A percentile compares a stretch with the other conserved stretches of the same genome.
Conservation (phyloP, 2,797 vertebrate genomes). For the Leptatherina wallacei region DNA sequence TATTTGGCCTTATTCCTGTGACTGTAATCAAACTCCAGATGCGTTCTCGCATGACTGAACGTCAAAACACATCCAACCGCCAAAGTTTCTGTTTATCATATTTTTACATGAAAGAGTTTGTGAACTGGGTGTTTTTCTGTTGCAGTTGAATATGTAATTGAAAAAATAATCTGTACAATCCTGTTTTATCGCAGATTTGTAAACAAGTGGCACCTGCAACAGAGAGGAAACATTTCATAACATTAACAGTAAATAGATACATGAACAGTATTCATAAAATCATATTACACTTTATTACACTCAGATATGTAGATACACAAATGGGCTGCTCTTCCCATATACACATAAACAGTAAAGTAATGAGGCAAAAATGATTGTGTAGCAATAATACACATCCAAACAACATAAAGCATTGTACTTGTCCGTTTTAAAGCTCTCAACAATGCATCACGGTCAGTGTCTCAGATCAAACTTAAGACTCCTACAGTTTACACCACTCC, state of each 20-base stretch:
- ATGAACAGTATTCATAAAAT: background rate
- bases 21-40: constrained; percentile 54
- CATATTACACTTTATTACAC: background rate
- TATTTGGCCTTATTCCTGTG: constrained; percentile 31
- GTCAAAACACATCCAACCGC: constrained; percentile 19
- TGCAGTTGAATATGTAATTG: constrained; percentile 31
- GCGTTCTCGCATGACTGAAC: constrained; percentile 1
- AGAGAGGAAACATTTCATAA: background rate
- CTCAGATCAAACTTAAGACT: constrained; percentile 43
- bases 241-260: background rate
- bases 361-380: constrained; percentile 22
- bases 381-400: constrained; percentile 45
- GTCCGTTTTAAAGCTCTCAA: constrained; percentile 42
- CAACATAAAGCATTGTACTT: constrained; percentile 43
- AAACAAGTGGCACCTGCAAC: constrained; percentile 25
- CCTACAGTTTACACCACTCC: constrained; percentile 32
- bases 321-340: background rate
- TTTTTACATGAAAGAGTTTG: constrained; percentile 35
- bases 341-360: background rate
- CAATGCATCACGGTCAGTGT: constrained; percentile 26
- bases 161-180: background rate
- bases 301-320: background rate
- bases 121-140: constrained; percentile 25
- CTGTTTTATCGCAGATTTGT: constrained; percentile 21
- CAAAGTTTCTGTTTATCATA: constrained; percentile 37